Conservation (phyloP, 1,140 invertebrate genomes). For the Drosophila ironensis region DNA sequence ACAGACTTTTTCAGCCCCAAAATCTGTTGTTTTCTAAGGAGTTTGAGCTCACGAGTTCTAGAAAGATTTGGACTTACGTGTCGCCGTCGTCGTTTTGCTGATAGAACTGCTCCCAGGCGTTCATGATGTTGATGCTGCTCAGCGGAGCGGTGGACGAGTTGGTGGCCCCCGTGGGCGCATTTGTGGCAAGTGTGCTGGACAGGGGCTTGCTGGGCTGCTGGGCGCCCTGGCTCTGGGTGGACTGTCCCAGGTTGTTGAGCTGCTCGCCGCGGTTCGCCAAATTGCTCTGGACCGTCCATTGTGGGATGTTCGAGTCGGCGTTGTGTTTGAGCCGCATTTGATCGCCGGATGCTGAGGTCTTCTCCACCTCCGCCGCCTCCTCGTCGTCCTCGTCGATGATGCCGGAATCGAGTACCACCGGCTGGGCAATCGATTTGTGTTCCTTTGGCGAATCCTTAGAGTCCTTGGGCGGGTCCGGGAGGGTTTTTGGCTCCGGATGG, state of each 20-base stretch:
- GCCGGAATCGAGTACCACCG: conserved; percentile 63
- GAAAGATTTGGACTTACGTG: conserved; percentile 86
- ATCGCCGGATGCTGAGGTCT: conserved; percentile 10
- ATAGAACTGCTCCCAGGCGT: conserved; percentile 84
- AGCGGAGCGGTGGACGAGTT: conserved; percentile 11
- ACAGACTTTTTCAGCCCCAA: too few species aligned
- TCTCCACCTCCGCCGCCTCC: conserved; percentile 32
- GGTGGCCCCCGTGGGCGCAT: conserved; percentile 27
- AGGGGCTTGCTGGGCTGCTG: conserved; percentile 20
- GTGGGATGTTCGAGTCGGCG: conserved; percentile 54
- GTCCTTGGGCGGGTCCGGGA: too few species aligned
- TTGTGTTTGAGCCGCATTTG: conserved; percentile 62
- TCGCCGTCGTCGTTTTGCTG: conserved; percentile 87
- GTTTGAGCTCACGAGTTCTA: too few species aligned
- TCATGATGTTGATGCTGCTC: conserved; percentile 58
- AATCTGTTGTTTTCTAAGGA: too few species aligned
- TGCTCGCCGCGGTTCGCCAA: conserved; percentile 41
- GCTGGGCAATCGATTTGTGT: conserved; percentile 8
- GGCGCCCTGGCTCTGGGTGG: conserved; percentile 15
- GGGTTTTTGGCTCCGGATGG: conserved; percentile 20
- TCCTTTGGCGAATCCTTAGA: too few species aligned
- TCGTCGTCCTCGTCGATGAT: conserved; percentile 55
- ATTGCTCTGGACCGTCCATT: conserved; percentile 60
- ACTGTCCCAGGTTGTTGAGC: conserved; percentile 57
- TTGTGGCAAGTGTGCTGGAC: conserved; percentile 13